Base-by-base conservation (phyloP, 2,888 invertebrate species). In the Phlogophora meticulosa region DNA sequence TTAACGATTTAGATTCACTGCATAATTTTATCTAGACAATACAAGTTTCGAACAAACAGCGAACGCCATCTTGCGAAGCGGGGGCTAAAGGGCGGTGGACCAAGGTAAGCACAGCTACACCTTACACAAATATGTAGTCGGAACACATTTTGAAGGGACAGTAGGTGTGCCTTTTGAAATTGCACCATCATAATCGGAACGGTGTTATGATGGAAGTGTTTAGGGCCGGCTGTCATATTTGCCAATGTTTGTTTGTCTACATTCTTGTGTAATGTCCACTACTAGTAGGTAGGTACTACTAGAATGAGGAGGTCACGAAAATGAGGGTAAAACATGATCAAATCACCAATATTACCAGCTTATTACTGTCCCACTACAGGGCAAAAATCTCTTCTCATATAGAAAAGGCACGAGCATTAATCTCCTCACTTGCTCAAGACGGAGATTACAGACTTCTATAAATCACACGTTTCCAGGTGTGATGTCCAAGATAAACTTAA, bases 21-120 rank as follows among this genome's bases (percentile, higher is more conserved):
- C 11, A 49, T 59, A 67, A 67, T 57, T 57, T 48, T 42, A 46
- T 51, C 20, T 11, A 42, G 36, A 75, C 58, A 75, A 63, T 75
- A 43, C 48, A 15, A 52, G 40, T 66, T 66, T 48, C 46, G 32
- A 71, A 62, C 36, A 59, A n/a, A 51, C 20, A 49, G n/a, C 7
- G 17, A 42, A n/a, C 59, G 28, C 46, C 53, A 51, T 76, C 40
- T 80, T 57, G 63, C 7, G 66, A 34, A 10, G 56, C 32, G 45
- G 48, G 66, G 68, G 69, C 81, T 72, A 79, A 69, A 79, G 74
- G 69, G 72, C 77, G 71, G 48, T 48, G 40, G 56, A 69, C 73
- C 78, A 82, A 82, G 82, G 82, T 62, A 65, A 81, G 48, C 70
- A 5, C 45, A 57, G 34, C 70, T 63, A 57, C 67, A 62, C 81